Evolutionary conservation across 2,888 invertebrate genomes (phyloP), one percentile per base, ranked within the genome.

Genomic region (Lymantria dispar): DNA sequence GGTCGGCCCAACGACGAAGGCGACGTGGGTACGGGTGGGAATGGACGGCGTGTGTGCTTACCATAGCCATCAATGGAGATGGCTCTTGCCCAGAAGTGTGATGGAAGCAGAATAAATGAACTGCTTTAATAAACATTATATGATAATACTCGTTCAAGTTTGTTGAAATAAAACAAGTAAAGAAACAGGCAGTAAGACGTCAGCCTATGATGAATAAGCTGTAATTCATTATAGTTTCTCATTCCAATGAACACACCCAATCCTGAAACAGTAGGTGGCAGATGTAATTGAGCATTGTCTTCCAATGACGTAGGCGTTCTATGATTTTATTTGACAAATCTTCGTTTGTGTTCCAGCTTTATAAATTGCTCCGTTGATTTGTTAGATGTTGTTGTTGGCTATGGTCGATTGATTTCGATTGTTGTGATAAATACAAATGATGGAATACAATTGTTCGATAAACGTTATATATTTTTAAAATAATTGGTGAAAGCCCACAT

Each of bases 271-370:
- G 84, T 86, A 83, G 83, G 85, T 80, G 83, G 81, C 76, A 72
- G 58, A 62, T 62, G 73, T 82, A 85, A 87, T 88, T 77, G 84
- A 77, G 82, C 77, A 88, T 88, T 89, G 87, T 89, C 77, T 83
- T 70, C 57, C 48, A 47, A 64, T 64, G 50, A 65, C 64, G 85
- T 87, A 70, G 85, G 86, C 68, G 85, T 68, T 52, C 51, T 54
- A 64, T 62, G 47, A 62, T 66, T 64, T 59, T 58, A 69, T 74
- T 76, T 74, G 68, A 80, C 75, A 73, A 67, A 71, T 72, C 65
- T 70, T 51, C 64, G 59, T 68, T 10, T 59, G 48, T 59, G 68
- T 62, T 61, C 59, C 57, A 54, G 58, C 62, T 58, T 64, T 66
- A 64, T 64, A 64, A 64, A 60, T 60, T 66, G 70, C 55, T 69